These are phyloP conservation scores for Protonemura montana DNA, from an alignment of 2,888 invertebrate genomes.

Conservation along the genomic window DNA sequence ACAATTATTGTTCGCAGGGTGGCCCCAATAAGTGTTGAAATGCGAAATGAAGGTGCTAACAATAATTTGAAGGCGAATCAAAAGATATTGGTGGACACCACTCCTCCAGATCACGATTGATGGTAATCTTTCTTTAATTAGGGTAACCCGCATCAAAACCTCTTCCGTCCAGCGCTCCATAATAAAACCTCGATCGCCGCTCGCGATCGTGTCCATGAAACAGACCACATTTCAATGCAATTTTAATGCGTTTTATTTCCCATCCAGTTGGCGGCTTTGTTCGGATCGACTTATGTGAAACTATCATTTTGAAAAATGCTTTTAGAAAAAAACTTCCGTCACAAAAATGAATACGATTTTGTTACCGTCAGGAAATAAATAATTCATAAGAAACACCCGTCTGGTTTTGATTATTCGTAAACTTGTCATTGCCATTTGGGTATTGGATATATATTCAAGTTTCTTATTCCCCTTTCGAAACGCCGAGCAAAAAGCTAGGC, in stretches of 20 bases:
- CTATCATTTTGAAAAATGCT: neutral
- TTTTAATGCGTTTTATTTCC: neutral
- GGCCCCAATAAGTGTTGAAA: neutral
- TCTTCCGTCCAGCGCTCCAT: neutral
- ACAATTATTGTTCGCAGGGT: neutral
- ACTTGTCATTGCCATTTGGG: slow-evolving; percentile 12
- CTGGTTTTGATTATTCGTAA: neutral
- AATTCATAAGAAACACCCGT: slow-evolving; percentile 2
- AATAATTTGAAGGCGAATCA: neutral
- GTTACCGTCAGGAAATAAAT: neutral
- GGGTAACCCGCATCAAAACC: neutral
- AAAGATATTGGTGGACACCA: neutral
- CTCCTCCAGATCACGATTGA: neutral
- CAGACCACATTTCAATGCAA: neutral
- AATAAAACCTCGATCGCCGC: neutral
- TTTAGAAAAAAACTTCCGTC: neutral
- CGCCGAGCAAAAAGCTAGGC: neutral
- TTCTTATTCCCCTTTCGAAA: neutral
- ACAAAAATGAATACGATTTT: slow-evolving; percentile 2
- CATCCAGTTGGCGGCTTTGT: neutral
- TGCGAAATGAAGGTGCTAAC: neutral
- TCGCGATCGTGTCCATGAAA: neutral
- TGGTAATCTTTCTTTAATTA: neutral
- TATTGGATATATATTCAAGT: neutral
- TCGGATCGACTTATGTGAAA: neutral